Conservation (phyloP, 2,888 invertebrate genomes). For the Hymenopus coronatus region DNA sequence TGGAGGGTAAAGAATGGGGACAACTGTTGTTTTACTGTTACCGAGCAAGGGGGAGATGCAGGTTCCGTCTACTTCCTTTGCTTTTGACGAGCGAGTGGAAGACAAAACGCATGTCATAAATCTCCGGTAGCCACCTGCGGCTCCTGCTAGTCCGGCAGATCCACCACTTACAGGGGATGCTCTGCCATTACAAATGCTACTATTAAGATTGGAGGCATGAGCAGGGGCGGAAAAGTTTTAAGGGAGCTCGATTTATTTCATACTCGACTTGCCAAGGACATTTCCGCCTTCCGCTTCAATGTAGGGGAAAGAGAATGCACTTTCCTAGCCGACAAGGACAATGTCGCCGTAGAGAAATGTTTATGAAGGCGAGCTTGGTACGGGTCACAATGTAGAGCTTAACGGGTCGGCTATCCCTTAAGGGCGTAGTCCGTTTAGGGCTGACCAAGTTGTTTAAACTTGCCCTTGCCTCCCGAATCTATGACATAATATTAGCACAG, state of each 20-base stretch:
- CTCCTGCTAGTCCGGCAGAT: background rate
- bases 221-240: background rate
- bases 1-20: background rate
- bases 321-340: background rate
- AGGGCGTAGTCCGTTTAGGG: background rate
- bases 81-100: background rate
- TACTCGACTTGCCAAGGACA: background rate
- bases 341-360: background rate
- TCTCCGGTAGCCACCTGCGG: background rate
- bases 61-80: background rate
- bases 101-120: background rate
- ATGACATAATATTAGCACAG: too few relatives aligned
- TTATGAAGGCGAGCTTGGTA: background rate
- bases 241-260: background rate
- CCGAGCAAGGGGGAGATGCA: background rate
- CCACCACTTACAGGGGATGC: background rate
- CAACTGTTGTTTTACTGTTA: background rate
- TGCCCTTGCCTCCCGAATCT: too few relatives aligned
- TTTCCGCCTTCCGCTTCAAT: background rate
- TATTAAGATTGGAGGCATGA: background rate
- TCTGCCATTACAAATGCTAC: slow-evolving; percentile 6
- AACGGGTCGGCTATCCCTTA: background rate
- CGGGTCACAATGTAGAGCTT: background rate
- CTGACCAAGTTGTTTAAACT: too few relatives aligned
- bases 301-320: background rate